Conservation (phyloP, 2,797 vertebrate species). For the Chloroceryle inda region DNA sequence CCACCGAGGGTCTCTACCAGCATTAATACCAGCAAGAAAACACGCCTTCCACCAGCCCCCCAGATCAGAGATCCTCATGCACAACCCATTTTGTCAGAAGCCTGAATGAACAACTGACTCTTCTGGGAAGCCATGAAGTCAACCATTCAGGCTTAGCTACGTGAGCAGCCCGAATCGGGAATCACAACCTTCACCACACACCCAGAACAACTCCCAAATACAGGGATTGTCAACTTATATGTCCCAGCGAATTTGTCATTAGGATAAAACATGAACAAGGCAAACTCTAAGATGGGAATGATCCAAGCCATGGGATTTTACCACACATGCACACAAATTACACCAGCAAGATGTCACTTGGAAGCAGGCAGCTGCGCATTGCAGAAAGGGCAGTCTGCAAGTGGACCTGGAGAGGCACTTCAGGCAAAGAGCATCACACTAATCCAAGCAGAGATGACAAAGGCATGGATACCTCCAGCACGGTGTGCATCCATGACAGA, state of each 20-base stretch:
- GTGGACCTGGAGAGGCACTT: not conserved
- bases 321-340: not conserved
- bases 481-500: not conserved
- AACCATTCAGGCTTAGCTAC: not conserved
- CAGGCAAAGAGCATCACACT: not conserved
- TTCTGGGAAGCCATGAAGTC: not conserved
- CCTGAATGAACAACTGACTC: not conserved
- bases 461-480: not conserved
- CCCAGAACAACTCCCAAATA: not conserved
- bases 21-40: not conserved
- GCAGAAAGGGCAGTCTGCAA: not conserved
- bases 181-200: not conserved
- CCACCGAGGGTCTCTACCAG: not conserved
- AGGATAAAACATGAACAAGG: not conserved
- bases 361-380: not conserved
- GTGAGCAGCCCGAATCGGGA: not conserved
- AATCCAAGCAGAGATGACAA: not conserved
- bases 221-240: not conserved
- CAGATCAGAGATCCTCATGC: not conserved
- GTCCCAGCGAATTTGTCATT: not conserved
- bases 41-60: not conserved
- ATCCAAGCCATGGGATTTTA: not conserved
- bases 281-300: not conserved
- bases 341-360: not conserved
- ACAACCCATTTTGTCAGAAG: not conserved